These are phyloP conservation scores for Rhabdornis inornatus DNA, from an alignment of 2,113 vertebrate species.

Conservation along the genomic window DNA sequence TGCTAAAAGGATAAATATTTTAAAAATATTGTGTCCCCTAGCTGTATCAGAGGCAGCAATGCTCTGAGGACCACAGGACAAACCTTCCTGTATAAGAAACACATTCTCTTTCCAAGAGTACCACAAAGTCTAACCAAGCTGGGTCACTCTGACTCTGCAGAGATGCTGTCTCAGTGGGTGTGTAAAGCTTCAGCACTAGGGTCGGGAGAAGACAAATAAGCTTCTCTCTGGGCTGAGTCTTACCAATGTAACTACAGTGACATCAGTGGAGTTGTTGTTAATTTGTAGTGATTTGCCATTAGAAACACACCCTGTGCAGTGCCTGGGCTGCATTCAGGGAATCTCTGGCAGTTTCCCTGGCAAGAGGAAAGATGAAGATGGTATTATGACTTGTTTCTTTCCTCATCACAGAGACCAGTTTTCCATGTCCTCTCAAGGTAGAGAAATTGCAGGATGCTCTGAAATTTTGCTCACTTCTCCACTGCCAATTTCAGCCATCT, in stretches of 20 bases:
- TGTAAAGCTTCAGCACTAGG: background rate
- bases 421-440: background rate
- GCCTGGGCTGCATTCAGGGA: background rate
- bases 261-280: background rate
- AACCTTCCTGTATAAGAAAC: background rate
- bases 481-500: background rate
- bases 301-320: background rate
- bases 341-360: background rate
- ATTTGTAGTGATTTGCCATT: conserved; percentile 5
- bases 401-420: background rate
- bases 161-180: background rate
- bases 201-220: background rate
- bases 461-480: background rate
- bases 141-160: background rate
- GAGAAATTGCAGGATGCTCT: background rate
- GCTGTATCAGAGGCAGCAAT: background rate
- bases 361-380: background rate
- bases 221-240: background rate
- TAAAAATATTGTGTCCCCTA: background rate
- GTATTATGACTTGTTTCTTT: background rate
- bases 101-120: background rate
- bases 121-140: background rate
- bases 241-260: background rate
- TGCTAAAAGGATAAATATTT: background rate
- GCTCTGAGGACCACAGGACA: background rate